phyloP scores from a whole-genome alignment of 2,888 invertebrate species.

The Nesidiocoris tenuis region DNA sequence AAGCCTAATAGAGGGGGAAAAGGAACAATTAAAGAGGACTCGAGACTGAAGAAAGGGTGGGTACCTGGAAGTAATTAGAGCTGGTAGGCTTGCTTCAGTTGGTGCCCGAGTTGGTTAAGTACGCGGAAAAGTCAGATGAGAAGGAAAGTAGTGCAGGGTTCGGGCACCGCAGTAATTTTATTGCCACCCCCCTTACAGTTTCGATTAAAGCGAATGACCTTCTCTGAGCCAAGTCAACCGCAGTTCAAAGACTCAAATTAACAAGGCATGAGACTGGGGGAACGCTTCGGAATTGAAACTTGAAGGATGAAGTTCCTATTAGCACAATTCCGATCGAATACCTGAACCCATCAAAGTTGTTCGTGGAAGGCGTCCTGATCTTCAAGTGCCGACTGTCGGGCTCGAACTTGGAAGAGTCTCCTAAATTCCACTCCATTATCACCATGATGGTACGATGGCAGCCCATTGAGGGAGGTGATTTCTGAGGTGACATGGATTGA shows the following conservation, averaged over 20 bases:
- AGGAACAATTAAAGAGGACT: background rate
- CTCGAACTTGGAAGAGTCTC: too few relatives aligned
- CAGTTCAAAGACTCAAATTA: background rate
- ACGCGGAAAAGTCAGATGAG: background rate
- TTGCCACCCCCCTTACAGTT: background rate
- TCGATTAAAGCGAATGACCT: background rate
- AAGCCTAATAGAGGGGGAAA: background rate
- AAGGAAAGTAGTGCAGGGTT: background rate
- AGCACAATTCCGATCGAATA: too few relatives aligned
- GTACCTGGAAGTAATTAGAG: background rate
- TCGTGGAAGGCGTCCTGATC: too few relatives aligned
- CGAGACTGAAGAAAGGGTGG: background rate
- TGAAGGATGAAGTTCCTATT: too few relatives aligned
- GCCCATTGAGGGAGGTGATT: too few relatives aligned
- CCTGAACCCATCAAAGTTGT: too few relatives aligned
- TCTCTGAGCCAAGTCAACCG: background rate
- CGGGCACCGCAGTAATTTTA: background rate
- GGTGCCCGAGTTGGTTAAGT: background rate
- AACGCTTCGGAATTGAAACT: background rate
- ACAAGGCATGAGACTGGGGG: background rate
- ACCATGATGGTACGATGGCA: too few relatives aligned
- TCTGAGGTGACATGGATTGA: too few relatives aligned
- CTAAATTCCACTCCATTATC: too few relatives aligned
- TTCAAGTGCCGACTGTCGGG: too few relatives aligned
- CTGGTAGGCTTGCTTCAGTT: background rate